Evolutionary conservation across 2,113 vertebrate species (phyloP), one percentile per base, ranked within the genome.

Genomic region (Forbesichthys agassizii): DNA sequence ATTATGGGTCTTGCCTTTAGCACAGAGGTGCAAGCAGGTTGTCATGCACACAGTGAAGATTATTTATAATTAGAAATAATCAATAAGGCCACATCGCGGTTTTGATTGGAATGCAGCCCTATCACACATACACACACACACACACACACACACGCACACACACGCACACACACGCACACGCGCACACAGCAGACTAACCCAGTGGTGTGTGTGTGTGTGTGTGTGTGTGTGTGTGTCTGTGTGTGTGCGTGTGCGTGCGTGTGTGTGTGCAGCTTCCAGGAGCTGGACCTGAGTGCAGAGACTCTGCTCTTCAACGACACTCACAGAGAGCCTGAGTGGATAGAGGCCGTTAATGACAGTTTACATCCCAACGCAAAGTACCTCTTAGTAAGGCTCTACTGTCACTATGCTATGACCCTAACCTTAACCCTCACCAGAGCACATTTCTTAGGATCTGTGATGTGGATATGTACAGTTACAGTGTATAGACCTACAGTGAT

Each of bases 301-400:
- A 96, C 96, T 61, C 98, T 98, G 87, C 94, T 99, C 87, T 99
- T 99, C 88, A 95, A 94, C 61, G 97, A 99, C 82, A 98, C 98
- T 0, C 95, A 96, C 3, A 98, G 94, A 81, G 97, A 99, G 71
- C 90, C 93, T n/a, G 98, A 99, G 68, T 99, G 97, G 98, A 95
- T 95, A 76, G 94, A 93, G 88, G 97, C 96, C 33, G 97, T 99
- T 64, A 93, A 90, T 3, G 93, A 95, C 14, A 90, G 92, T 63
- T 94, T 99, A 74, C 96, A 99, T 86, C 94, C 94, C 72, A 93
- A 89, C 11, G 95, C 95, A 89, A 96, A 95, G 82, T 99, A 99
- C 53, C 96, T 95, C 72, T 96, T 98, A 92, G 98, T 99, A 94
- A 93, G 88, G 74, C 55, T 16, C 48, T 59, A 54, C 18, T 51